A percentile compares a stretch with the other conserved stretches of the same genome.
Evolutionary conservation across 1,140 invertebrate genomes (phyloP).

Genomic region (Tetragnatha versicolor): DNA sequence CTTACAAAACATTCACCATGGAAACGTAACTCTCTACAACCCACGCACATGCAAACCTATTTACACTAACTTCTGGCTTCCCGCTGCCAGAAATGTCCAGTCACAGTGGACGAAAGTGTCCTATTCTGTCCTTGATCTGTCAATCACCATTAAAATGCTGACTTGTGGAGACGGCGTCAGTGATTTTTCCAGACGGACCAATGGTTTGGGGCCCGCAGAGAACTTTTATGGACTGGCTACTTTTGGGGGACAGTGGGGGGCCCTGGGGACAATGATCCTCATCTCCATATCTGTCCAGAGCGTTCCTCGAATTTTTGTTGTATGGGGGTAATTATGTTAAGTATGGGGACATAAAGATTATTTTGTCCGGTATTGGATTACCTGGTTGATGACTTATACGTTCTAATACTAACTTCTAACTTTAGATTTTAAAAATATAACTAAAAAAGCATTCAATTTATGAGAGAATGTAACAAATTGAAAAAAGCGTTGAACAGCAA

Average conservation of each 20-base stretch:
- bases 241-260: not conserved
- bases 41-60: not conserved
- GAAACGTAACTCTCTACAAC: not conserved
- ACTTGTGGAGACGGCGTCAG: conserved; percentile 11
- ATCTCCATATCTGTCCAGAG: conserved; percentile 3
- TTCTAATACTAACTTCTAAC: too few relatives aligned
- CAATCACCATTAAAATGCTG: conserved; percentile 49
- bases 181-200: conserved; percentile 8
- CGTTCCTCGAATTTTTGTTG: not conserved
- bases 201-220: not conserved
- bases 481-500: too few relatives aligned
- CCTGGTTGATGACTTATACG: too few relatives aligned
- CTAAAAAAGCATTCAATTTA: too few relatives aligned
- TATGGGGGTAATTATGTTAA: not conserved
- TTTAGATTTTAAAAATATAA: too few relatives aligned
- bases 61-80: not conserved
- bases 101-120: not conserved
- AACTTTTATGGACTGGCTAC: conserved; percentile 8
- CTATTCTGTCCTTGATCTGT: conserved; percentile 8
- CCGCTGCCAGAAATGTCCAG: not conserved
- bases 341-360: too few relatives aligned
- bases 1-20: not conserved
- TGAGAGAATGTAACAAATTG: too few relatives aligned
- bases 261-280: not conserved
- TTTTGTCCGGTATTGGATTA: too few relatives aligned